Evolutionary conservation across 2,113 vertebrate genomes (phyloP), one percentile per base, ranked within the genome.

Genomic region (Tautogolabrus adspersus): DNA sequence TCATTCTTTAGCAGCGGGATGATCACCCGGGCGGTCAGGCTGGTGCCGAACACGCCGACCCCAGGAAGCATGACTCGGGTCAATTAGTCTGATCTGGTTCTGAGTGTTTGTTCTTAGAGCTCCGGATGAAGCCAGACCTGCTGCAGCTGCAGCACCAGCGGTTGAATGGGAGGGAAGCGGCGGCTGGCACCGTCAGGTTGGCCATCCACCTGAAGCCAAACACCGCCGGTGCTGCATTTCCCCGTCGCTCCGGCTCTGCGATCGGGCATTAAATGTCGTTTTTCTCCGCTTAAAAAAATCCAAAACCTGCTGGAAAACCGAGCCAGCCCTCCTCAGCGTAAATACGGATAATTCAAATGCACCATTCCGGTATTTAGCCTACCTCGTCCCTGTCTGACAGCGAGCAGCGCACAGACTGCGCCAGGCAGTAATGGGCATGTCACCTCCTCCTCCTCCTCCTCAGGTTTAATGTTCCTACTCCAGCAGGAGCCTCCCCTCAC

Each of bases 41-140:
- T 97, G 80, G 97, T 98, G 88, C 98, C 98, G 91, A 99, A 98
- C 93, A 98, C 97, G 75, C 98, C 98, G 91, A 98, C 98, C 72
- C 98, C 98, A 75, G 98, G 98, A 85, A 99, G 96, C 98, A 98
- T 99, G 95, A 92, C 94, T 94, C 92, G 88, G 84, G 10, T 81
- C 59, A 69, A 57, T n/a, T 58, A 6, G 44, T 2, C 71, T 10
- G 59, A 38, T 72, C 57, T 10, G 59, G 34, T n/a, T 56, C n/a
- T 46, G 6, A 55, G 7, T 61, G 37, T 19, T 15, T 6, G 3
- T 38, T 15, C 34, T 66, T n/a, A 22, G 8, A n/a, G 66, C 52
- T 58, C 60, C 52, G 51, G 46, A 1, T 62, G 72, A 46, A 67
- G 61, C 77, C 84, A 38, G 77, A 71, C 42, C 69, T 30, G 69